Percentiles rank a stretch among this genome's conserved stretches.
Conservation (phyloP, 2,113 vertebrate species). For the Athene cunicularia region DNA sequence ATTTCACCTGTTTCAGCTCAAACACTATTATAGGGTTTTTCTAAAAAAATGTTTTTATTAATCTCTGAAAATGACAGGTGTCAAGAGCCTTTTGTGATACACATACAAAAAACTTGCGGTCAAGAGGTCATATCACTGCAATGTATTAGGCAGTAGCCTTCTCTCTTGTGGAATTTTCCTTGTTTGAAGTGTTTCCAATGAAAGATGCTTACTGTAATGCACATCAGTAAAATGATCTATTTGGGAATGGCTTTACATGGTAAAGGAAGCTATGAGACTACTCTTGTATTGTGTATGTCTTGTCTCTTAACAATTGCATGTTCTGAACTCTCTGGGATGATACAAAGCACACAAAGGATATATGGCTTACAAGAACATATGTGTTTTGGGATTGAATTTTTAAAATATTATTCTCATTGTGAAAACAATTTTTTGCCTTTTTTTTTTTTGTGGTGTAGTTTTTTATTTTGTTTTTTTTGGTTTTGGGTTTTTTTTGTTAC, state of each 20-base stretch:
- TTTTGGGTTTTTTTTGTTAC: not conserved
- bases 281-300: constrained; percentile 32
- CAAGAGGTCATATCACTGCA: constrained; percentile 65
- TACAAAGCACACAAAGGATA: not conserved
- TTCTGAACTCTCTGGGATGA: constrained; percentile 22
- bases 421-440: not conserved
- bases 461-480: too few species aligned
- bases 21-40: constrained; percentile 15
- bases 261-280: constrained; percentile 58
- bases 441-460: not conserved
- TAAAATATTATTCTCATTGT: not conserved
- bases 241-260: constrained; percentile 61
- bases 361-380: not conserved
- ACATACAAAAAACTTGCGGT: constrained; percentile 63
- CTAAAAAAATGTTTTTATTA: constrained; percentile 56
- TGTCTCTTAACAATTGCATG: not conserved
- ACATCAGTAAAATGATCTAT: constrained; percentile 70
- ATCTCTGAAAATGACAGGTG: constrained; percentile 77
- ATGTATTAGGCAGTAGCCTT: constrained; percentile 69
- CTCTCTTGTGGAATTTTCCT: constrained; percentile 76
- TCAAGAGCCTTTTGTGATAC: constrained; percentile 71
- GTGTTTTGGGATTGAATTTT: constrained; percentile 7
- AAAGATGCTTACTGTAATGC: constrained; percentile 66
- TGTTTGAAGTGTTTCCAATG: constrained; percentile 74
- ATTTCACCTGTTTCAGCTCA: constrained; percentile 66